Conservation (phyloP, 2,113 vertebrate species). For the Pungitius pungitius region DNA sequence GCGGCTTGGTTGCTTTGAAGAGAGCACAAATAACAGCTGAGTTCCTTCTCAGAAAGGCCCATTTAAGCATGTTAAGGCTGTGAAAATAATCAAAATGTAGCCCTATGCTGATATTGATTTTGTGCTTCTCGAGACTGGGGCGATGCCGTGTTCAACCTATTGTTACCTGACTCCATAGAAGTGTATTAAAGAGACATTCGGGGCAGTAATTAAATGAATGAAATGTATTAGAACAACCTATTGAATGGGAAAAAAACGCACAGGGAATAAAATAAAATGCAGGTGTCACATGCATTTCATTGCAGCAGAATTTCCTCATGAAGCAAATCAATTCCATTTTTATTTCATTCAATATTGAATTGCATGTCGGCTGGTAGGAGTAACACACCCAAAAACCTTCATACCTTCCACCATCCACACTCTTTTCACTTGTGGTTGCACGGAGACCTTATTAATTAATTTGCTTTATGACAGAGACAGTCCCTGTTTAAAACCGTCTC, state of each 20-base stretch:
- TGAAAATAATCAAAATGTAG: background rate
- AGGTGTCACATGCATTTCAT: constrained; percentile 33
- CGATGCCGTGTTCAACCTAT: background rate
- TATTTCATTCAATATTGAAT: constrained; percentile 64
- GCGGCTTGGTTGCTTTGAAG: background rate
- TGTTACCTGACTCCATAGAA: background rate
- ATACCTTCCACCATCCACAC: constrained; percentile 40
- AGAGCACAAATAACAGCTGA: background rate
- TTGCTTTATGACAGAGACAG: constrained; percentile 69
- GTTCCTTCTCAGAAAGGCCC: background rate
- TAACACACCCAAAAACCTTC: constrained; percentile 2
- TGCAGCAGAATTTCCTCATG: constrained; percentile 21
- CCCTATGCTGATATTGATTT: background rate
- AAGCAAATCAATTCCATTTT: constrained; percentile 46
- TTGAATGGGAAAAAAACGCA: background rate
- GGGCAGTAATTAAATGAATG: constrained; percentile 5
- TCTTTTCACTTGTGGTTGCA: constrained; percentile 38
- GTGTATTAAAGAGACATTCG: constrained; percentile 22
- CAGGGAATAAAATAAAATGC: background rate
- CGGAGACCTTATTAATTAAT: constrained; percentile 75
- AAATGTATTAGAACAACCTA: constrained; percentile 33
- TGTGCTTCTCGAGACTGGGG: background rate
- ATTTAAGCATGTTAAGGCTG: background rate
- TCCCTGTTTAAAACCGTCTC: constrained; percentile 59
- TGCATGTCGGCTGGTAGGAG: constrained; percentile 34